A percentile compares a stretch with the other conserved stretches of the same genome.
These are phyloP conservation scores for Dynastes grantii DNA, from an alignment of 2,888 invertebrate species.

Conservation along the genomic window DNA sequence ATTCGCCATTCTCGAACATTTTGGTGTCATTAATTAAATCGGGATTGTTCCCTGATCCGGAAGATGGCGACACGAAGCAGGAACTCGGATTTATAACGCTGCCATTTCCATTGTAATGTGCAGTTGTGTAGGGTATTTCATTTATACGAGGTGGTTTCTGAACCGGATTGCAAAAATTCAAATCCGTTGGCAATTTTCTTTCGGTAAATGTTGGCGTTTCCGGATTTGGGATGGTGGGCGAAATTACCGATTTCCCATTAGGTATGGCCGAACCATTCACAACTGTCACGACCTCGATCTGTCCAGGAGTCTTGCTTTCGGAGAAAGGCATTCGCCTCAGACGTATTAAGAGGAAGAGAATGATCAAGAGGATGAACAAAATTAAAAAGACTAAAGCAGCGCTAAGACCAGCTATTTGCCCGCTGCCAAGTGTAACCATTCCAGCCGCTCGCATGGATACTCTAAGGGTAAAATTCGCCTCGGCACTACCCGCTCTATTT, in stretches of 20 bases:
- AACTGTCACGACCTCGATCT: conserved; percentile 80
- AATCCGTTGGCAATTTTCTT: conserved; percentile 68
- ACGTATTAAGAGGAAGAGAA: conserved; percentile 83
- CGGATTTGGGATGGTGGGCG: conserved; percentile 72
- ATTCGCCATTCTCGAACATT: conserved; percentile 75
- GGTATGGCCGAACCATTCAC: conserved; percentile 73
- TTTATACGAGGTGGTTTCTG: conserved; percentile 81
- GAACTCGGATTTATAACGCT: conserved; percentile 77
- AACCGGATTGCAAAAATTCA: conserved; percentile 77
- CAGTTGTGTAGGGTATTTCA: conserved; percentile 80
- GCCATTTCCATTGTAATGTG: conserved; percentile 80
- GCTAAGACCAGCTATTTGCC: conserved; percentile 89
- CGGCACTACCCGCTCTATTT: conserved; percentile 89
- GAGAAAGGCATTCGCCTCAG: conserved; percentile 82
- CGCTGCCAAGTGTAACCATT: conserved; percentile 86
- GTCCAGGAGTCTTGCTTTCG: conserved; percentile 85
- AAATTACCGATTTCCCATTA: conserved; percentile 71
- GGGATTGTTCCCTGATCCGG: conserved; percentile 85
- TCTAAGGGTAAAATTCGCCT: conserved; percentile 91
- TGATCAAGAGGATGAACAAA: conserved; percentile 81
- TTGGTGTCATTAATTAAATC: conserved; percentile 89
- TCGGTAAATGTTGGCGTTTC: conserved; percentile 71
- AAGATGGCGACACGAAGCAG: conserved; percentile 83
- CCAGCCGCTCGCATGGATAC: conserved; percentile 85
- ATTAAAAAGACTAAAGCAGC: conserved; percentile 87